Evolutionary conservation across 2,113 vertebrate genomes (phyloP).

Genomic region (Hiodon alosoides): DNA sequence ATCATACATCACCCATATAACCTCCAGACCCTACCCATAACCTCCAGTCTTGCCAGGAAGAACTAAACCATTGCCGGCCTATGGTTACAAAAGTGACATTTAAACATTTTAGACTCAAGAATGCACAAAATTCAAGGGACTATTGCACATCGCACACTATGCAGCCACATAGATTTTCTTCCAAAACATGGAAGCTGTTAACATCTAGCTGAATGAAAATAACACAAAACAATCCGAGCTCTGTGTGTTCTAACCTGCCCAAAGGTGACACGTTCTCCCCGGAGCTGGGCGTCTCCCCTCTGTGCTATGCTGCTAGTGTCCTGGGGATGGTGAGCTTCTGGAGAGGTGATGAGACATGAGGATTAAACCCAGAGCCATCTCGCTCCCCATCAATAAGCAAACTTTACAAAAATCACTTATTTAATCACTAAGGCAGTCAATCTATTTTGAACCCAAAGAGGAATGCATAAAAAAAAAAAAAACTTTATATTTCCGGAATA

Average conservation of each 20-base stretch:
- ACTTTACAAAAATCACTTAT: not conserved
- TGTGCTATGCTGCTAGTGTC: not conserved
- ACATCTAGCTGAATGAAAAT: not conserved
- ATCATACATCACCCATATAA: not conserved
- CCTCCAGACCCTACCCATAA: not conserved
- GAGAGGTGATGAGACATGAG: not conserved
- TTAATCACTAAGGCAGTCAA: too few relatives aligned
- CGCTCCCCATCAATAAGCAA: not conserved
- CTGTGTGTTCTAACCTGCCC: slow-evolving; percentile 27
- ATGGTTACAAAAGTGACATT: too few relatives aligned
- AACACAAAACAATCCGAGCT: not conserved
- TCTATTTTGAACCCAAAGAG: too few relatives aligned
- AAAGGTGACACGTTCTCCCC: not conserved
- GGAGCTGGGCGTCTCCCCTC: not conserved
- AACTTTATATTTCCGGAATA: too few relatives aligned
- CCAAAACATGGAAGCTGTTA: not conserved
- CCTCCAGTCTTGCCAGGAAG: too few relatives aligned
- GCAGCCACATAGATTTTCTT: not conserved
- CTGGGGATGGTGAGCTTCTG: slow-evolving; percentile 16
- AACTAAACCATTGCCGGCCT: too few relatives aligned
- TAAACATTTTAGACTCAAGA: too few relatives aligned
- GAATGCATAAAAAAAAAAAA: too few relatives aligned
- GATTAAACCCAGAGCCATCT: not conserved
- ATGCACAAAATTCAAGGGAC: too few relatives aligned
- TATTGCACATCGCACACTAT: too few relatives aligned